phyloP scores from a whole-genome alignment of 2,113 vertebrate genomes.

The mouse (Mus musculus) region GRCm39 chrY:90847501-90848000 shows the following conservation, averaged over 20 bases:
- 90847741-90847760: not conserved
- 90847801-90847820: not conserved
- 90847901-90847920: not conserved
- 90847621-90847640: not conserved
- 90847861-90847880: not conserved
- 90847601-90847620: slow-evolving; percentile 8
- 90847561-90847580: not conserved
- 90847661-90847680: slow-evolving; percentile 40
- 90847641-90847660: not conserved
- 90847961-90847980: too few relatives aligned
- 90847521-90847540: not conserved
- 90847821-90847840: not conserved
- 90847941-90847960: too few relatives aligned
- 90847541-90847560: not conserved
- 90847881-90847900: not conserved
- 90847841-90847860: not conserved
- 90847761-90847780: not conserved
- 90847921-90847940: too few relatives aligned
- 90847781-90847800: not conserved
- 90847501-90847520: not conserved
- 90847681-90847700: slow-evolving; percentile 2
- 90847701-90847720: slow-evolving; percentile 8
- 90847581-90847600: slow-evolving; percentile 4
- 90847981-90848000: too few relatives aligned
- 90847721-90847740: slow-evolving; percentile 55